Conservation (phyloP, 64 coral and sea anemone species). For the Catalaphyllia jardinei region DNA sequence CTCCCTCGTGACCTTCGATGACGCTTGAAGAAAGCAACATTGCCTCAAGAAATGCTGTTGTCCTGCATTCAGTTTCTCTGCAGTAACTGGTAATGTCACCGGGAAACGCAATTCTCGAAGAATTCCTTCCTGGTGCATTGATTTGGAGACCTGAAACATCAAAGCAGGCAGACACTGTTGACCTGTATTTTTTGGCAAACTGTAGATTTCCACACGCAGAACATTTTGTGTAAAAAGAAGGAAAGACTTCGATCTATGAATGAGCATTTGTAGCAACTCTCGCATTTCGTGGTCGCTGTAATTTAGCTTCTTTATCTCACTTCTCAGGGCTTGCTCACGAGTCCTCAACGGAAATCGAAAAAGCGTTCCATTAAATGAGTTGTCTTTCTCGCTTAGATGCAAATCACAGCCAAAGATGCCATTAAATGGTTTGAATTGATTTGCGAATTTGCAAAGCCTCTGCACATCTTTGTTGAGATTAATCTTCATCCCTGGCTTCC, state of each 20-base stretch:
- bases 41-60: constrained; percentile 47
- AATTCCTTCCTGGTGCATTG: neutral
- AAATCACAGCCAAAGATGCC: constrained; percentile 81
- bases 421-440: constrained; percentile 81
- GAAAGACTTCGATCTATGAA: constrained; percentile 46
- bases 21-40: constrained; percentile 70
- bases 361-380: constrained; percentile 68
- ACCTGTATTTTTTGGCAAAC: constrained; percentile 16
- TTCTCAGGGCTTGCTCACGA: constrained; percentile 59
- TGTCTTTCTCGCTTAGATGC: constrained; percentile 7
- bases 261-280: constrained; percentile 54
- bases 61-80: neutral
- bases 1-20: neutral
- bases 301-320: constrained; percentile 68
- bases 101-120: constrained; percentile 34
- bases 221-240: constrained; percentile 87
- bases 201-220: constrained; percentile 39
- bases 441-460: constrained; percentile 28
- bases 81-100: neutral
- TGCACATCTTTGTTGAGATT: constrained; percentile 48
- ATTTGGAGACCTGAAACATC: constrained; percentile 64
- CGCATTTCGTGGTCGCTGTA: constrained; percentile 59
- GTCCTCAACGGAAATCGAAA: constrained; percentile 86
- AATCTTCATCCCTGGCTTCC: constrained; percentile 77
- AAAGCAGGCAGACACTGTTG: constrained; percentile 37